Evolutionary conservation across 1,140 invertebrate species (phyloP), one percentile per base, ranked within the genome.

Genomic region (Aphelenchoides fujianensis): DNA sequence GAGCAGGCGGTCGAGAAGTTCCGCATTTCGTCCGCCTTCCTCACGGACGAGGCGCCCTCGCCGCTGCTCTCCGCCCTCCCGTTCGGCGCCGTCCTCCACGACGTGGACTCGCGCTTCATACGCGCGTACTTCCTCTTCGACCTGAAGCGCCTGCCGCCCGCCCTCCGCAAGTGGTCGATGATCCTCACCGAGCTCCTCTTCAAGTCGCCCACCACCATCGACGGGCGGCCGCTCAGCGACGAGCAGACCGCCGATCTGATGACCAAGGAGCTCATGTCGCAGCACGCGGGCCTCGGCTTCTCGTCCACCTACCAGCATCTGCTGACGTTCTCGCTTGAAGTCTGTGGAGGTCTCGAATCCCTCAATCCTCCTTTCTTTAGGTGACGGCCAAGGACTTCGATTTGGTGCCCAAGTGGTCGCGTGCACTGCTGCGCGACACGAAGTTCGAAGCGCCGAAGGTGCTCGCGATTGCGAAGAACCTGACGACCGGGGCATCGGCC

Each of bases 161-260:
- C 78, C 28, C 54, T 74, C n/a, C 76, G 74, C 0, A 36, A 79
- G 2, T 76, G 68, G 53, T 23, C 76, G 77, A 76, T 76, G 57
- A n/a, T 76, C 3, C 79, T 74, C 70, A 52, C 62, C 16, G 74
- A 79, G 5, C 64, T 76, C 2, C 35, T 76, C 30, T 76, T 76
- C 35, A 54, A 74, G 52, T 76, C 74, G 2, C 74, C 70, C 1
- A 77, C 74, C 9, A 53, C 71, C n/a, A 54, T 76, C 5, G 73
- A 76, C n/a, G 73, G 71, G 5, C 1, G 71, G 62, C 35, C 23
- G 28, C n/a, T 79, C 2, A 59, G 19, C 31, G 70, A 67, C 31
- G 77, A 76, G 23, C 73, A 76, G 23, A 72, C 79, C 1, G 55
- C 74, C 9, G 74, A 76, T 3, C 34, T 80, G n/a, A 16, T 63